Percentiles rank a stretch among this genome's conserved stretches.
phyloP scores from a whole-genome alignment of 2,797 vertebrate species.

The Ctenochaetus hawaiiensis region DNA sequence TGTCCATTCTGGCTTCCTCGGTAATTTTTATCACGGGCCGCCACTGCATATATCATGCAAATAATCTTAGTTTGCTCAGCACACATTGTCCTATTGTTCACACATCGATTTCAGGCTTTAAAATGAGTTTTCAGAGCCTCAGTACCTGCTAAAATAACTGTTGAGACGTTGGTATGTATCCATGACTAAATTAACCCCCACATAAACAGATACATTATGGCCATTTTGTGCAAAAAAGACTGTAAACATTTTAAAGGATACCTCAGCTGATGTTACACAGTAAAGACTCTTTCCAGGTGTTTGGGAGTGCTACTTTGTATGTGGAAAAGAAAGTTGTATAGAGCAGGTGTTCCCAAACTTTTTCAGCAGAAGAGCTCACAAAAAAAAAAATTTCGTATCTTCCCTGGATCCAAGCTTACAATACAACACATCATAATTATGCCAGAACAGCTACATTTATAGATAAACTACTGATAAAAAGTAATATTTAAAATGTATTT shows the following conservation, averaged over 20 bases:
- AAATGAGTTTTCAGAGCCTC: neutral
- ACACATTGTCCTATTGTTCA: neutral
- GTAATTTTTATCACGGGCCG: no score
- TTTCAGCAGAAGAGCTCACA: no score
- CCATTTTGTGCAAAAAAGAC: neutral
- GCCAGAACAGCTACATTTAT: no score
- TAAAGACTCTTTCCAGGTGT: neutral
- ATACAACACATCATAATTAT: no score
- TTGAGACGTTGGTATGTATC: slow-evolving; percentile 37
- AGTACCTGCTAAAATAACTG: slow-evolving; percentile 8
- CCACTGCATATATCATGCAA: neutral
- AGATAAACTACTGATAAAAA: no score
- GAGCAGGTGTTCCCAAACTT: no score
- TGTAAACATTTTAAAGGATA: neutral
- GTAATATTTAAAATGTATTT: no score
- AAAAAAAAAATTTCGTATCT: no score
- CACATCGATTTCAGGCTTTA: neutral
- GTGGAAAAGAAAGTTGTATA: neutral
- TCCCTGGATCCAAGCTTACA: no score
- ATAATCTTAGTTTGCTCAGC: slow-evolving; percentile 1
- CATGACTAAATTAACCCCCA: slow-evolving; percentile 1
- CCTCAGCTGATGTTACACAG: neutral
- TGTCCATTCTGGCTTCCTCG: no score
- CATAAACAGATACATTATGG: neutral
- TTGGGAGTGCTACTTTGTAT: neutral